Percentiles rank a stretch among this genome's conserved stretches.
phyloP scores from a whole-genome alignment of 1,140 invertebrate genomes.

The Anagrus nilaparvatae region DNA sequence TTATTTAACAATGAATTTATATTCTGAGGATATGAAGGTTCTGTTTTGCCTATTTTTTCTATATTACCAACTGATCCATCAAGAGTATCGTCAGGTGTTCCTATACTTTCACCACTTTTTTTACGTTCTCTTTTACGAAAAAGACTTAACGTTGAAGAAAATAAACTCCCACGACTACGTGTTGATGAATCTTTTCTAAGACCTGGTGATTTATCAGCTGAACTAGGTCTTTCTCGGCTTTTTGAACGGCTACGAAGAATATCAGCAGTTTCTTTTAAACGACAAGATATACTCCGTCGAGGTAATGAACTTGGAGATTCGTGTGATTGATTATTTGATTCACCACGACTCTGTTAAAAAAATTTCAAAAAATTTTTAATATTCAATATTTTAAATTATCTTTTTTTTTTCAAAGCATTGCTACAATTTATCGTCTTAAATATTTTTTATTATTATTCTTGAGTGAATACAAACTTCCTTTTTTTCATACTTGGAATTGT shows the following conservation, averaged over 20 bases:
- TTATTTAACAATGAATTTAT: no score
- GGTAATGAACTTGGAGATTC: slow-evolving; percentile 48
- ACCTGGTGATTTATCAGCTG: slow-evolving; percentile 23
- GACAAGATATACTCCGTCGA: slow-evolving; percentile 34
- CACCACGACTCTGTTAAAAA: no score
- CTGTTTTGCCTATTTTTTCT: not conserved
- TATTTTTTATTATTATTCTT: no score
- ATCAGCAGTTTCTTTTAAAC: slow-evolving; percentile 37
- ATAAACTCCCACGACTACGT: slow-evolving; percentile 33
- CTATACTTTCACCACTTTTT: slow-evolving; percentile 26
- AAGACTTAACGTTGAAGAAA: slow-evolving; percentile 40
- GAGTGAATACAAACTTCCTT: no score
- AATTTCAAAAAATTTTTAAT: no score
- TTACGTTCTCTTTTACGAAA: slow-evolving; percentile 44
- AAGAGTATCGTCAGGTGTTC: slow-evolving; percentile 9
- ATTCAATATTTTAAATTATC: no score
- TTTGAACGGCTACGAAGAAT: slow-evolving; percentile 34
- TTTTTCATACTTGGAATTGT: no score
- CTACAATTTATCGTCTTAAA: no score
- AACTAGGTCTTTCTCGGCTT: slow-evolving; percentile 27
- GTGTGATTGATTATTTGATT: no score
- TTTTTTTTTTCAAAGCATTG: no score
- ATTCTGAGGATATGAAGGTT: no score
- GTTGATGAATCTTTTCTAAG: not conserved
- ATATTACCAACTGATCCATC: slow-evolving; percentile 1